Percentiles rank a stretch among this genome's conserved stretches.
Evolutionary conservation across 1,140 invertebrate species (phyloP).

Genomic region (Adoxophyes honmai): DNA sequence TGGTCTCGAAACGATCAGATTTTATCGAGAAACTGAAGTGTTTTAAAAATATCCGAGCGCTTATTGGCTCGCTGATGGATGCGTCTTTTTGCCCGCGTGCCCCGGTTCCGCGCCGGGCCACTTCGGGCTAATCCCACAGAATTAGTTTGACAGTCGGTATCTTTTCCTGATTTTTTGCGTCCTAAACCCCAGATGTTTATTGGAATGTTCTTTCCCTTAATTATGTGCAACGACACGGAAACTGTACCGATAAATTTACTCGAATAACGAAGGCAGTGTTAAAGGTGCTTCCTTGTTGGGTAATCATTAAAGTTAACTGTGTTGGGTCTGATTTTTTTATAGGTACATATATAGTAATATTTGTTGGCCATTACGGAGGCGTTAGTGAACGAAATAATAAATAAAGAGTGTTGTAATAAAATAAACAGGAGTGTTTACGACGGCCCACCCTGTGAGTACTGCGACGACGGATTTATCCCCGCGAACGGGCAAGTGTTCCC

Average conservation of each 20-base stretch:
- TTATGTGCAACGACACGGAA: constrained; percentile 60
- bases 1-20: neutral
- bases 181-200: constrained; percentile 58
- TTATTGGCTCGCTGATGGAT: constrained; percentile 54
- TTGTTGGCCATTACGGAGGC: constrained; percentile 9
- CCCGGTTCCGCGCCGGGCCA: constrained; percentile 28
- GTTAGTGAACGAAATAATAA: constrained; percentile 40
- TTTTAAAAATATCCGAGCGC: constrained; percentile 39
- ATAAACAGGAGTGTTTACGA: constrained; percentile 48
- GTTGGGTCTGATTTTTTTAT: neutral
- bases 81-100: constrained; percentile 64
- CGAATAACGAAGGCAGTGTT: neutral
- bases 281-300: neutral
- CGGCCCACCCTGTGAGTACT: constrained; percentile 22
- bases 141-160: constrained; percentile 69
- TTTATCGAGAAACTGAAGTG: neutral
- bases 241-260: constrained; percentile 27
- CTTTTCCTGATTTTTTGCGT: constrained; percentile 62
- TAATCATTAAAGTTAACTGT: constrained; percentile 10
- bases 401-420: constrained; percentile 48
- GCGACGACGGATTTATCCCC: constrained; percentile 54
- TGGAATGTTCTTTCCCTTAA: constrained; percentile 46
- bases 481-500: constrained; percentile 18
- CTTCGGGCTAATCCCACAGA: constrained; percentile 49
- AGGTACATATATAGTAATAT: constrained; percentile 7